Base-by-base conservation (phyloP, 2,797 vertebrate species). In the Pangasius djambal region DNA sequence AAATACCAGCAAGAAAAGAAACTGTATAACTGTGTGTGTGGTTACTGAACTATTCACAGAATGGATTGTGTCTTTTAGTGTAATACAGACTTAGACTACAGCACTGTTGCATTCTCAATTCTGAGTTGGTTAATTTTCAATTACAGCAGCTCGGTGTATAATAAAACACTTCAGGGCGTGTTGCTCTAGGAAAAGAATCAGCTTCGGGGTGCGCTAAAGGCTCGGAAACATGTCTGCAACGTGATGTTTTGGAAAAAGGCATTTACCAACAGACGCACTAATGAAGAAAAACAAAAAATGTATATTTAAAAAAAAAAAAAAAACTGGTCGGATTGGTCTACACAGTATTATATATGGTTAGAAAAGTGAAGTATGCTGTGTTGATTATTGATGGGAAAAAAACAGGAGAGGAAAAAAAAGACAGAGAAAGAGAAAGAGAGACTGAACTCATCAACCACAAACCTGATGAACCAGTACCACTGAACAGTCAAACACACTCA, bases 381-480 rank as follows among this genome's bases (percentile, higher is more conserved):
- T 50, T n/a, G 4, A 31, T 9, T 16, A 9, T 16, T 55, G 3
- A 16, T 8, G 10, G 28, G 13, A 28, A 25, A 6, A 50, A 77
- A 52, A n/a, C 12, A 55, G 37, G 25, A 40, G 10, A 40, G 0
- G 37, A 40, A 37, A 81, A 40, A 37, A 81, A 37, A 59, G 22
- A 28, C 22, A 40, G 3, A 63, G 6, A 1, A 40, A 37, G 34
- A n/a, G 3, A n/a, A 44, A 25, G 9, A 57, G 2, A 40, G 10
- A 63, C 77, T 25, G 57, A 40, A 61, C 6, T n/a, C 20, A 4
- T 65, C 18, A 69, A 69, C 28, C 83, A 69, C 44, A 85, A 85
- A 85, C 83, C 65, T 55, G 83, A 85, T 25, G 83, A 85, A 85
- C 83, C 83, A 69, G 83, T 70, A 85, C 16, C 44, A 13, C 65